Evolutionary conservation across 2,888 invertebrate species (phyloP), one percentile per base, ranked within the genome.

Genomic region (Erebia palarica): DNA sequence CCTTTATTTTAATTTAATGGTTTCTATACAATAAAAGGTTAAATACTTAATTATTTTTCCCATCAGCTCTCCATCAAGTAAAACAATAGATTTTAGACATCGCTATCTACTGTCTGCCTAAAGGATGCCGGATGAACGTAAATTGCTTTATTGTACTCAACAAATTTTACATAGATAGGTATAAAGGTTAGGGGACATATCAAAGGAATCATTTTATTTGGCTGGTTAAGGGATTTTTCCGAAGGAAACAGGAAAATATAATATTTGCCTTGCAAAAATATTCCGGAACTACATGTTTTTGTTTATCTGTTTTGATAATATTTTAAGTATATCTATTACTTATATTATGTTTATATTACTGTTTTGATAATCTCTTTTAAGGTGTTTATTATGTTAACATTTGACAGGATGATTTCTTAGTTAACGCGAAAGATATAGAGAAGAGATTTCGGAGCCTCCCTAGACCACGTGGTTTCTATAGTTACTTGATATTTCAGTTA

Each of bases 21-120:
- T 1, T 27, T 27, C 1, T 3, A 27, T 36, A 36, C 36, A 36
- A 36, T 36, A 5, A 36, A 36, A 36, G 36, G 47, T 11, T 3
- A 47, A 13, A 2, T 2, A 11, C 13, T 47, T 11, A 47, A 47
- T 47, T 47, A 36, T 47, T 47, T 47, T 13, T 47, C 3, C 47
- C 47, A 47, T 47, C 13, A 47, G 47, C 47, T 47, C 47, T 13
- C 47, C 13, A 47, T 47, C 47, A 47, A 81, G 78, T 78, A 78
- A 70, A 51, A 74, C 73, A 71, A 73, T 73, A 71, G 73, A 69
- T 73, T 67, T 67, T 71, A 69, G 69, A 65, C 61, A 65, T 60
- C 66, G 67, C 13, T 58, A 5, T 14, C 64, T 14, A 14, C 61
- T 13, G 69, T 21, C 66, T 13, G 69, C 47, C 66, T 55, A 53